Evolutionary conservation across 2,888 invertebrate species (phyloP).

Genomic region (Phorcus lineatus): DNA sequence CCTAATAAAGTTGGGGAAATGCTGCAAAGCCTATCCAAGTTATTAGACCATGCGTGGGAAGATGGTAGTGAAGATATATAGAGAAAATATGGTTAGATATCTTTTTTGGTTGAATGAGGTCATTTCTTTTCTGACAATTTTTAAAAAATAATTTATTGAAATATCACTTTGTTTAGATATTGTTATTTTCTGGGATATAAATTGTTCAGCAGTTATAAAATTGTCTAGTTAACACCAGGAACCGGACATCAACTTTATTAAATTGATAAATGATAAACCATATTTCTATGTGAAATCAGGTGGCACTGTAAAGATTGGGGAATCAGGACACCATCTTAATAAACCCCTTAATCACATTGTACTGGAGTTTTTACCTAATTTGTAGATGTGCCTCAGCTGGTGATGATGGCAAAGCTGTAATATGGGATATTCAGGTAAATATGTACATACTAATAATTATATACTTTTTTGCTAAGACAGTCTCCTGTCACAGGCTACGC

Average conservation of each 20-base stretch:
- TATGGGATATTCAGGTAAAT: conserved; percentile 69
- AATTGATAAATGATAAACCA: neutral
- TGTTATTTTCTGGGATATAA: neutral
- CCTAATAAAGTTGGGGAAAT: too few relatives aligned
- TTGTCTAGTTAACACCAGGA: neutral
- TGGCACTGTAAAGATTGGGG: too few relatives aligned
- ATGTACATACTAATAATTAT: neutral
- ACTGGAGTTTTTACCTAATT: conserved; percentile 2
- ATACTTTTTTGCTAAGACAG: too few relatives aligned
- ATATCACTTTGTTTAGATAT: neutral
- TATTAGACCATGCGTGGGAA: too few relatives aligned
- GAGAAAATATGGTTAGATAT: too few relatives aligned
- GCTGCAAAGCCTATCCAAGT: too few relatives aligned
- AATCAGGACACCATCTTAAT: too few relatives aligned
- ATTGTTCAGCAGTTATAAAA: neutral
- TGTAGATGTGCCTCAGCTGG: conserved; percentile 69
- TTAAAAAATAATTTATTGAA: neutral
- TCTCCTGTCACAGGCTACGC: too few relatives aligned
- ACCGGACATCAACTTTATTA: neutral
- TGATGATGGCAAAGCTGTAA: conserved; percentile 65
- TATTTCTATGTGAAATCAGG: neutral
- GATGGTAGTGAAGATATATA: too few relatives aligned
- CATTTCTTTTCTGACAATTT: neutral
- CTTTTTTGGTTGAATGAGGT: too few relatives aligned
- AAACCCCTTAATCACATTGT: too few relatives aligned